Evolutionary conservation across 2,888 invertebrate genomes (phyloP), one percentile per base, ranked within the genome.

Genomic region (Adineta ricciae): DNA sequence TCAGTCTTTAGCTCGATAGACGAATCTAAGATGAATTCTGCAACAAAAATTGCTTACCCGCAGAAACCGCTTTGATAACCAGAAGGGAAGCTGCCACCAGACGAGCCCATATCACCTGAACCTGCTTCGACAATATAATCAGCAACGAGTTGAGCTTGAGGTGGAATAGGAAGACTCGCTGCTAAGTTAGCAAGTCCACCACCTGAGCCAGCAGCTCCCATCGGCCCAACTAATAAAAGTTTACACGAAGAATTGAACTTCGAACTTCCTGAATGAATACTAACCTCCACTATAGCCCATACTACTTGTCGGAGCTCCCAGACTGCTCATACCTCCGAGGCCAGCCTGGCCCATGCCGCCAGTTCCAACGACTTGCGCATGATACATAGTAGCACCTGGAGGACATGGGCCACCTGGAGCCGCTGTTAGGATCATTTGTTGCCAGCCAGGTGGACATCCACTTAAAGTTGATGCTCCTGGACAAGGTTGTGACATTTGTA

Each of bases 391-490:
- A 41, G 21, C 19, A 78, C 78, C 78, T 14, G 78, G 24, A 11
- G 38, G 78, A n/a, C 78, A 64, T 36, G 64, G 64, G 7, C 64
- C 64, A 64, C 64, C 32, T 19, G 32, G 14, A 36, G 14, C 78
- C 24, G n/a, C 41, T n/a, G 78, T 24, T 24, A 78, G 2, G 1
- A n/a, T 41, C 24, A 78, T 41, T 78, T 36, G 32, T 64, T n/a
- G 24, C 78, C 78, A 78, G 7, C 78, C 78, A 41, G 78, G 78
- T 78, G 78, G 78, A 41, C 78, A 78, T n/a, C 24, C 36, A 78
- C n/a, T 24, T 9, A 78, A 5, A 78, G 19, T 21, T 7, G 73
- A 4, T 32, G 41, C 16, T 8, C 11, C 21, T 41, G 21, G 21
- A 24, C 32, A 7, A 24, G 73, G 73, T 24, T 24, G 21, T 41